A percentile compares a stretch with the other conserved stretches of the same genome.
These are phyloP conservation scores for Dendroctonus ponderosae DNA, from an alignment of 1,140 invertebrate species.

Conservation along the genomic window DNA sequence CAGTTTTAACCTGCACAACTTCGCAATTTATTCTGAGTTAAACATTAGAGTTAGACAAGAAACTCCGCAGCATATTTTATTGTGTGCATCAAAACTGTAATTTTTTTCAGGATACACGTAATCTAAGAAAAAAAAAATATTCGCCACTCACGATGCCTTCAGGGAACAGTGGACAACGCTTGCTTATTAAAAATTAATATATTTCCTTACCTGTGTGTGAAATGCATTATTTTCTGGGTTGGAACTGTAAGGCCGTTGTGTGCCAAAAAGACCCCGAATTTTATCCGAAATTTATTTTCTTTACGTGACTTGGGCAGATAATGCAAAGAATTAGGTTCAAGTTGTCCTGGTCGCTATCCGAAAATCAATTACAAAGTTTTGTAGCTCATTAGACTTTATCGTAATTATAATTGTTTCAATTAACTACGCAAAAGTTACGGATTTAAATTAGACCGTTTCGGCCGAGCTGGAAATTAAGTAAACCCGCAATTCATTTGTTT, in stretches of 20 bases:
- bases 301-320: slow-evolving; percentile 32
- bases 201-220: slow-evolving; percentile 24
- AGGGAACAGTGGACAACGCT: not conserved
- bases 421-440: slow-evolving; percentile 22
- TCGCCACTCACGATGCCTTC: too few species aligned
- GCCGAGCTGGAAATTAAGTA: slow-evolving; percentile 7
- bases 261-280: slow-evolving; percentile 21
- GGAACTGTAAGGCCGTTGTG: slow-evolving; percentile 9
- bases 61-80: too few species aligned
- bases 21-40: not conserved
- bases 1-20: slow-evolving; percentile 39
- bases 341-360: slow-evolving; percentile 20
- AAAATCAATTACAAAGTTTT: slow-evolving; percentile 30
- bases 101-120: too few species aligned
- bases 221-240: slow-evolving; percentile 12
- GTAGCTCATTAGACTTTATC: slow-evolving; percentile 33
- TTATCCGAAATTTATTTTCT: slow-evolving; percentile 29
- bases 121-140: too few species aligned
- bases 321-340: slow-evolving; percentile 21
- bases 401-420: slow-evolving; percentile 33
- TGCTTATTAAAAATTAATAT: slow-evolving; percentile 21
- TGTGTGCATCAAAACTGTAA: too few species aligned
- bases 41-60: not conserved
- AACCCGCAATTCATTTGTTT: slow-evolving; percentile 6
- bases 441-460: slow-evolving; percentile 24